Evolutionary conservation across 1,140 invertebrate genomes (phyloP), one percentile per base, ranked within the genome.

Genomic region (Charaxes varanes): DNA sequence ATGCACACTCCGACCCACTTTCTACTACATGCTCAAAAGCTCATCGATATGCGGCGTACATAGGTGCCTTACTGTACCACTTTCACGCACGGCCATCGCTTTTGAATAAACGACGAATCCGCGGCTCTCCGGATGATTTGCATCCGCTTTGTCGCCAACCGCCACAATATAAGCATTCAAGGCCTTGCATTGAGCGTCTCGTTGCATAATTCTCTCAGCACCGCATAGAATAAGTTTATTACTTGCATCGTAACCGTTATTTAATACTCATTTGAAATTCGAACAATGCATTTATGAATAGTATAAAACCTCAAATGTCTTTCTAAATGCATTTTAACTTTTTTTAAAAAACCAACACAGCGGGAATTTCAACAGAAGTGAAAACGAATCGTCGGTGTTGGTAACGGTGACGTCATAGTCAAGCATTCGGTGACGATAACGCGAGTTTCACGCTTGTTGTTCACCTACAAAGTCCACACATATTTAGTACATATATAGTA

Each of bases 11-110:
- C 55, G 55, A 30, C 43, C 65, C 62, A 58, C 79, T 80, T 82
- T 83, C 79, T 77, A 66, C 70, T 60, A 23, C 52, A 27, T 40
- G 42, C 37, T 27, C 46, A 67, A 74, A 77, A 73, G 71, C 76
- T 79, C 72, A 80, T 80, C 73, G 52, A 58, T 80, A 83, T 83
- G 70, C 78, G 52, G 48, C 36, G 38, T 49, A 60, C 56, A 64
- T 68, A 36, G 35, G 31, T 28, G 26, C 32, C 63, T 60, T 70
- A 64, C 68, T 58, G 53, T 54, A 61, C 49, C 58, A 68, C 74
- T 80, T 82, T 82, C 74, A 56, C 78, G 24, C 48, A 34, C 17
- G 40, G 14, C 19, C 48, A 55, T 56, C 51, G 45, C 43, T 23
- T 22, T 6, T 3, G 4, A 6, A 8, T 23, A 7, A 60, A 41